A percentile compares a stretch with the other conserved stretches of the same genome.
Evolutionary conservation across 1,140 invertebrate genomes (phyloP).

Genomic region (Metaphire vulgaris): DNA sequence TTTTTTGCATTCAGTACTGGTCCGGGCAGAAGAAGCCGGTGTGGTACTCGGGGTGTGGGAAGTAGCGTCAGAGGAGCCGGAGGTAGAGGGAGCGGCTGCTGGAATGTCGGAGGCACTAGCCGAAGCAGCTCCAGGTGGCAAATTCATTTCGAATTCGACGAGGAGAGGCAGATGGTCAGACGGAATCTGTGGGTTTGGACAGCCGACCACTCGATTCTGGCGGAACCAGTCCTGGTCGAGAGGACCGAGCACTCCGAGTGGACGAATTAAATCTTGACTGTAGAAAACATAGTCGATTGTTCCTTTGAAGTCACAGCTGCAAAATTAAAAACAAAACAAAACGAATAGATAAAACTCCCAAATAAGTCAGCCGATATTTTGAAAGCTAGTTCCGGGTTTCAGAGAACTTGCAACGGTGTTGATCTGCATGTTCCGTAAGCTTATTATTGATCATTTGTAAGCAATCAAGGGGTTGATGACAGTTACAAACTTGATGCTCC

Average conservation of each 20-base stretch:
- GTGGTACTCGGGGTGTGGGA: not conserved
- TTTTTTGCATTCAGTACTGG: too few species aligned
- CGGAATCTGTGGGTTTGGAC: slow-evolving; percentile 96
- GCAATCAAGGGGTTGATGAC: too few species aligned
- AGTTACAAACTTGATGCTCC: too few species aligned
- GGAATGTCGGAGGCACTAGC: too few species aligned
- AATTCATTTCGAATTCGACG: slow-evolving; percentile 80
- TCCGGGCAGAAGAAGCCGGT: not conserved
- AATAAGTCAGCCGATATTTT: too few species aligned
- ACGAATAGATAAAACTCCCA: too few species aligned
- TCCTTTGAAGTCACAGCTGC: slow-evolving; percentile 95
- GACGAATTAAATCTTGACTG: slow-evolving; percentile 86
- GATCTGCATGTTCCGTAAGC: too few species aligned
- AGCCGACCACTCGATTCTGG: slow-evolving; percentile 80
- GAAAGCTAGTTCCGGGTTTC: too few species aligned
- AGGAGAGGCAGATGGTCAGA: slow-evolving; percentile 96
- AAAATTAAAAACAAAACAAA: too few species aligned
- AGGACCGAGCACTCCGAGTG: slow-evolving; percentile 84
- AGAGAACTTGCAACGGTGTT: too few species aligned
- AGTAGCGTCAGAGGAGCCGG: not conserved
- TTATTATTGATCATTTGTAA: too few species aligned
- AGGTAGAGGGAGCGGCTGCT: not conserved
- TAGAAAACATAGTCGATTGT: slow-evolving; percentile 99
- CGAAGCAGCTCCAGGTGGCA: too few species aligned
- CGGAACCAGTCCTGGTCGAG: slow-evolving; percentile 88